phyloP scores from a whole-genome alignment of 1,140 invertebrate species.

The Drosophila jambulina region DNA sequence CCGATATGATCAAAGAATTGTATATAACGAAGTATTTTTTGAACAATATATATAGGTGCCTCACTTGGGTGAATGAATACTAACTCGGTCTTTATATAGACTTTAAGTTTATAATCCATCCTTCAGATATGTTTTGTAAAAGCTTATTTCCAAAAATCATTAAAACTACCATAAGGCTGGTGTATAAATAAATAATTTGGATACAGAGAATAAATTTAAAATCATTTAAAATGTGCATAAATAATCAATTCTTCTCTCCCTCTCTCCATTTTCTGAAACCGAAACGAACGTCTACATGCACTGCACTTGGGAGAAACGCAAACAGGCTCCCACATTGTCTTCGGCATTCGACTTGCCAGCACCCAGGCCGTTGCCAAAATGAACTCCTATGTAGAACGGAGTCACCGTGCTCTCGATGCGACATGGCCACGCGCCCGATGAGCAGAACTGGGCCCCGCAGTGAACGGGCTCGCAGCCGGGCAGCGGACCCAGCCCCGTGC shows the following conservation, averaged over 20 bases:
- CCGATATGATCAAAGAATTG: constrained; percentile 1
- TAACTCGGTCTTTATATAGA: constrained; percentile 15
- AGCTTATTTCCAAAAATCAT: constrained; percentile 7
- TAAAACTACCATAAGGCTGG: not conserved
- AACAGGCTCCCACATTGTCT: constrained; percentile 92
- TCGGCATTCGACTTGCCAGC: constrained; percentile 89
- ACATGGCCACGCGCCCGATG: constrained; percentile 87
- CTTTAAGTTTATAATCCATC: constrained; percentile 2
- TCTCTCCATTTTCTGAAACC: constrained; percentile 24
- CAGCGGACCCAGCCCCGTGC: constrained; percentile 86
- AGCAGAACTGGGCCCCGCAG: constrained; percentile 90
- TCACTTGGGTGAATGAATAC: not conserved
- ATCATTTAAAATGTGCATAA: not conserved
- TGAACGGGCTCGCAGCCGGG: constrained; percentile 87
- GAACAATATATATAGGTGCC: not conserved
- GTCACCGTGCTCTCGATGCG: constrained; percentile 91
- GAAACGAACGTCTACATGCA: constrained; percentile 85
- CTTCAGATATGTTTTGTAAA: constrained; percentile 14
- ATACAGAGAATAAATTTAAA: not conserved
- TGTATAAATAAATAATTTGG: constrained; percentile 1
- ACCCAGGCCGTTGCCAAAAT: constrained; percentile 89
- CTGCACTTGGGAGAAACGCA: constrained; percentile 89
- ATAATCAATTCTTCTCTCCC: not conserved
- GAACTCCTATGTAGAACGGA: constrained; percentile 91
- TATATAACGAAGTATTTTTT: constrained; percentile 25